A percentile compares a stretch with the other conserved stretches of the same genome.
These are phyloP conservation scores for Cygnus atratus DNA, from an alignment of 2,113 vertebrate species.

Conservation along the genomic window DNA sequence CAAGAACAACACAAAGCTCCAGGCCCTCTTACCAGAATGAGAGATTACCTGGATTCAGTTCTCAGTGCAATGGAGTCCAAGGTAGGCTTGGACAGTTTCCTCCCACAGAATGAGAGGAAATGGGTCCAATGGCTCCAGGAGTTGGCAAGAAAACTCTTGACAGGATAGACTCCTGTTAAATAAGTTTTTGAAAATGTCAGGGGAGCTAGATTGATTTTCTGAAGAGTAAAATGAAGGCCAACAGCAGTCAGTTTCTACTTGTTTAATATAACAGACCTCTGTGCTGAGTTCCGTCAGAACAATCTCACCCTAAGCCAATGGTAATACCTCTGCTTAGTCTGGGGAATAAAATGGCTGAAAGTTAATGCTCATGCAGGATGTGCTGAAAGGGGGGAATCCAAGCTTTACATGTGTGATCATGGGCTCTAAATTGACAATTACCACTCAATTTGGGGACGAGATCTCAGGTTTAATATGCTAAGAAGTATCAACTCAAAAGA, in stretches of 20 bases:
- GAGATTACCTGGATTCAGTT: neutral
- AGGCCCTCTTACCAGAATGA: fast-evolving
- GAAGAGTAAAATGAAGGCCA: neutral
- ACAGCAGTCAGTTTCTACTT: neutral
- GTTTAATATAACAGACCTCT: neutral
- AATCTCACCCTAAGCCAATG: neutral
- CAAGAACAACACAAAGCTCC: neutral
- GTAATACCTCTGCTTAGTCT: neutral
- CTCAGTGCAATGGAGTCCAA: neutral
- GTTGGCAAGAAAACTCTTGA: neutral
- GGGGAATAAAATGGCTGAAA: neutral
- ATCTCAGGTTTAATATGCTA: neutral
- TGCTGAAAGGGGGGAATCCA: neutral
- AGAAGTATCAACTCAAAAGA: neutral
- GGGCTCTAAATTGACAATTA: neutral
- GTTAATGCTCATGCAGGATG: neutral
- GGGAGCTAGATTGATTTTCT: neutral
- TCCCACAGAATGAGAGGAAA: neutral
- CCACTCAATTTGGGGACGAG: neutral
- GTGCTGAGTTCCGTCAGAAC: neutral
- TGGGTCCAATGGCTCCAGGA: neutral
- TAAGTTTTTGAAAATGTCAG: neutral
- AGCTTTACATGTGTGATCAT: neutral
- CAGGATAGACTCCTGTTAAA: neutral
- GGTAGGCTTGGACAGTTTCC: neutral